Base-by-base conservation (phyloP, 2,797 vertebrate species). In the Melanotaenia pygmaea region DNA sequence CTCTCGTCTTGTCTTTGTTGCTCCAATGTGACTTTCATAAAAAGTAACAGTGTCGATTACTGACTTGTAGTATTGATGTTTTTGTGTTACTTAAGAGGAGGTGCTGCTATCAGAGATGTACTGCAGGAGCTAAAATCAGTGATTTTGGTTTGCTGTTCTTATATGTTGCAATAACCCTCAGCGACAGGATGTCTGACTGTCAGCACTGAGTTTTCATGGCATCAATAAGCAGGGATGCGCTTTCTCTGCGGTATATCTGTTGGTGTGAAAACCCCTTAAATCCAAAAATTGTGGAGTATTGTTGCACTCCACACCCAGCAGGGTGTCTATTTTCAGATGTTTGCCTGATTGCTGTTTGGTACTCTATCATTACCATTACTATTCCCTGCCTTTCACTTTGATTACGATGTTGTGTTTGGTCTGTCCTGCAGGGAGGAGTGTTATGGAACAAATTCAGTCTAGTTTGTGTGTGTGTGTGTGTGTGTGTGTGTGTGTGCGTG, bases 321-420 rank as follows among this genome's bases (percentile, higher is more conserved):
- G 59, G 59, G 7, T 38, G 22, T 53, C 30, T 20, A 3, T 10
- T 68, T 56, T 59, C 51, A 64, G 67, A 28, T 32, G 7, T 63
- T 74, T 53, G 64, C 45, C 40, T 64, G 70, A 65, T 26, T 32
- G 20, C 16, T 0, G 37, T 47, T 34, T 32, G 57, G 12, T n/a
- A 2, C 0, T 1, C 18, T 7, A 37, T 51, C 0, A 13, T 56
- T 13, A 63, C 18, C 63, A 6, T 65, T 32, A 32, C 43, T 43
- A 11, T 71, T 35, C 30, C n/a, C 35, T 20, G 20, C 8, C 38
- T 50, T 54, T 37, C 35, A 13, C 38, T 57, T 26, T 74, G 45
- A 67, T 67, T 35, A 26, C n/a, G 30, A 3, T n/a, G 14, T 28
- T 11, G 22, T 38, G 43, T 59, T 68, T 38, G 32, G 32, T 26